These are phyloP conservation scores for Ptyas mucosa DNA, from an alignment of 2,113 vertebrate genomes.

Conservation along the genomic window DNA sequence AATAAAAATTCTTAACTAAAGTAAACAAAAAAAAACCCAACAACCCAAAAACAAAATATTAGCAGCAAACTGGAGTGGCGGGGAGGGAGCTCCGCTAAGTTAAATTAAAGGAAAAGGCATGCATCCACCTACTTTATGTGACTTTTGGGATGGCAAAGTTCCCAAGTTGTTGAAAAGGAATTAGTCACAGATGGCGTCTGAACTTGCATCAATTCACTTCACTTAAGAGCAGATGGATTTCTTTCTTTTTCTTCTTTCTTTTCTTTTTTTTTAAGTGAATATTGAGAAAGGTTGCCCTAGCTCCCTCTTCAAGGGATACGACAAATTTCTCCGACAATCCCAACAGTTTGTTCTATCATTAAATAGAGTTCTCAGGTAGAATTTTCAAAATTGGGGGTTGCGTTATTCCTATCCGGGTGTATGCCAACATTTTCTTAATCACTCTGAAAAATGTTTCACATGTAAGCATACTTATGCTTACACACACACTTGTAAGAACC, in stretches of 20 bases:
- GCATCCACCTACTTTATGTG: conserved; percentile 11
- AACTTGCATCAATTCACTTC: conserved; percentile 51
- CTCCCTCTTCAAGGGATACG: not conserved
- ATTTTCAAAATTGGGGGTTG: not conserved
- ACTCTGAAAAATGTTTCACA: not conserved
- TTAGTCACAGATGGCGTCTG: conserved; percentile 52
- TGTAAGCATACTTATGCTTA: not conserved
- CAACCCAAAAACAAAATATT: no score
- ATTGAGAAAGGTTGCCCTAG: conserved; percentile 1
- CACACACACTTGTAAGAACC: not conserved
- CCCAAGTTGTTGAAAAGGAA: conserved; percentile 31
- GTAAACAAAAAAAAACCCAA: not conserved
- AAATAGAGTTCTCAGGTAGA: not conserved
- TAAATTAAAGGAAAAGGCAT: not conserved
- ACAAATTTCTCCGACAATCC: not conserved
- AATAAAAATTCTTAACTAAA: conserved; percentile 12
- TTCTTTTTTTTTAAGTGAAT: conserved; percentile 26
- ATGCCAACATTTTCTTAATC: not conserved
- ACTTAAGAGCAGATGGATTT: conserved; percentile 58
- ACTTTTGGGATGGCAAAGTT: not conserved
- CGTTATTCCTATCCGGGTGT: not conserved
- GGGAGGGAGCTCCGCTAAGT: not conserved
- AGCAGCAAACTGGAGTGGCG: not conserved
- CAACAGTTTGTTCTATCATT: not conserved
- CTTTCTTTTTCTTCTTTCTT: conserved; percentile 18